Evolutionary conservation across 2,888 invertebrate species (phyloP).

Genomic region (Brachynemurus nebulosus): DNA sequence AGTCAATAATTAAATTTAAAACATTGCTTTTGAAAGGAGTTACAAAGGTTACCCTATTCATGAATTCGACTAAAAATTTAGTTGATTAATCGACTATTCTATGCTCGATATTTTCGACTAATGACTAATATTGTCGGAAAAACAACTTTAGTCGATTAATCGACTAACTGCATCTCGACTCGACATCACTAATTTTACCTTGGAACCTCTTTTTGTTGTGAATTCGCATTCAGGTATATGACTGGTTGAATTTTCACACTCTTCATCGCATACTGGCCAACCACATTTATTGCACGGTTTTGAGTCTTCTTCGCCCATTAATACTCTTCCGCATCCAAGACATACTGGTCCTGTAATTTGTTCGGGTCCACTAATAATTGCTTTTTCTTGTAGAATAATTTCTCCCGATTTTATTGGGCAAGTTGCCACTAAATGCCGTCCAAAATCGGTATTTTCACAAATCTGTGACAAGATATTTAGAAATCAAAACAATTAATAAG

Average conservation of each 20-base stretch:
- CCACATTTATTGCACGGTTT: conserved; percentile 53
- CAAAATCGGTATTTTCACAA: conserved; percentile 40
- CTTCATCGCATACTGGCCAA: conserved; percentile 63
- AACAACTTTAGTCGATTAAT: no score
- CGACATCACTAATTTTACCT: no score
- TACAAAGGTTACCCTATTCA: no score
- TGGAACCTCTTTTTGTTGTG: conserved; percentile 45
- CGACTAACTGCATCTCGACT: no score
- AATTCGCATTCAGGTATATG: conserved; percentile 60
- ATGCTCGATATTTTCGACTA: no score
- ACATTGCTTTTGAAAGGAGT: no score
- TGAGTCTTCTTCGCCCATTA: conserved; percentile 34
- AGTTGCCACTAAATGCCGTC: conserved; percentile 56
- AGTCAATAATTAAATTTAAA: no score
- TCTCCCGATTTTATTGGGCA: conserved; percentile 57
- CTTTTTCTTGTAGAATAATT: conserved; percentile 52
- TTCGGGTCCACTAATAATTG: conserved; percentile 59
- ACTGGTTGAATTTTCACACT: conserved; percentile 43
- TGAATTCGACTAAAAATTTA: no score
- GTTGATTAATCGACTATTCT: no score
- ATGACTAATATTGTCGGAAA: no score
- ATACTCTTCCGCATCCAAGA: conserved; percentile 46
- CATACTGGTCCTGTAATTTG: conserved; percentile 58
- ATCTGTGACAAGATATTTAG: no score
- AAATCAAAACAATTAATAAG: no score